Evolutionary conservation across 1,140 invertebrate species (phyloP).

Genomic region (Spodoptera litura): DNA sequence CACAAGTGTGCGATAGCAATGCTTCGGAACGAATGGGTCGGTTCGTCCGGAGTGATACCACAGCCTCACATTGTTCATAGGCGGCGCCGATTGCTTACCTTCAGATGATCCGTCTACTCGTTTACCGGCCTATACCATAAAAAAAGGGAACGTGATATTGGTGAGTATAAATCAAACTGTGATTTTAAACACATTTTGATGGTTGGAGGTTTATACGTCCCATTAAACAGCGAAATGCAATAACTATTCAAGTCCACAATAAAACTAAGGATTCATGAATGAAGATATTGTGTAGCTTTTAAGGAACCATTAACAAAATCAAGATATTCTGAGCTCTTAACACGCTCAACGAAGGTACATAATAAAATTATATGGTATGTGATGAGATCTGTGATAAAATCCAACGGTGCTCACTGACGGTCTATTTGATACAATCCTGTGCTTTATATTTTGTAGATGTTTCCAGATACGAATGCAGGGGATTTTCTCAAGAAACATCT

Average conservation of each 20-base stretch:
- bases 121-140: too few species aligned
- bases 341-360: conserved; percentile 24
- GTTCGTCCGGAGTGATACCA: too few species aligned
- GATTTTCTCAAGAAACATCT: not conserved
- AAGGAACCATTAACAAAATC: conserved; percentile 33
- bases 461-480: not conserved
- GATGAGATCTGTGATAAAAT: conserved; percentile 35
- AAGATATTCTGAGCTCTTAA: conserved; percentile 19
- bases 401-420: conserved; percentile 12
- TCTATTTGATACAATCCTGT: conserved; percentile 23
- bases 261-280: conserved; percentile 21
- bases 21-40: too few species aligned
- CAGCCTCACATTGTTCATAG: too few species aligned
- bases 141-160: too few species aligned
- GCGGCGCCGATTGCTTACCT: too few species aligned
- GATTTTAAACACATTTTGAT: too few species aligned
- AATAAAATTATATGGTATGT: conserved; percentile 40
- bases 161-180: too few species aligned
- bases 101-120: too few species aligned
- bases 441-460: conserved; percentile 29
- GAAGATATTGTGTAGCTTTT: conserved; percentile 30
- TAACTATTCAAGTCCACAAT: not conserved
- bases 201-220: not conserved
- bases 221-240: not conserved
- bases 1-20: too few species aligned